Conservation (phyloP, 2,888 invertebrate species). For the Lottia scabra region DNA sequence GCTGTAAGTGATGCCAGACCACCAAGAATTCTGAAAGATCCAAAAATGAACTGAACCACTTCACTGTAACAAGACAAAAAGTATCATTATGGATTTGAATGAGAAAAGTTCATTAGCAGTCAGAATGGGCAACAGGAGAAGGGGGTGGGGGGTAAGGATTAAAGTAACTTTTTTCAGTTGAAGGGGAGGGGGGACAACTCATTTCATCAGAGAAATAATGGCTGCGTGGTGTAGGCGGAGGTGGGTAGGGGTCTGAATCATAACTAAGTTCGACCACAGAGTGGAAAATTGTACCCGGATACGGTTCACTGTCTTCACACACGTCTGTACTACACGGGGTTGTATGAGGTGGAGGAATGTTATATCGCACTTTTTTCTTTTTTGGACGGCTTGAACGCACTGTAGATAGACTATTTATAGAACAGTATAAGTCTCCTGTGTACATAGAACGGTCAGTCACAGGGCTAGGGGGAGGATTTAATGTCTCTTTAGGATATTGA, state of each 20-base stretch:
- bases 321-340: constrained; percentile 96
- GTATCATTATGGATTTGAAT: not conserved
- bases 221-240: constrained; percentile 81
- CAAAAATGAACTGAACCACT: too few relatives aligned
- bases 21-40: too few relatives aligned
- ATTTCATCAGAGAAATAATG: constrained; percentile 79
- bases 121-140: constrained; percentile 75
- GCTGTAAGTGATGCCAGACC: too few relatives aligned
- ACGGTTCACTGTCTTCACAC: constrained; percentile 77
- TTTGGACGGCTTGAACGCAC: constrained; percentile 79
- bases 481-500: constrained; percentile 78
- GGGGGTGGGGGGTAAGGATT: constrained; percentile 88
- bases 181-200: constrained; percentile 75
- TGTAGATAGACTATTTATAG: constrained; percentile 62
- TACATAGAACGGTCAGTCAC: constrained; percentile 73
- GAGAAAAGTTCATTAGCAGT: constrained; percentile 45
- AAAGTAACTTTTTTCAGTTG: constrained; percentile 78
- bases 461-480: constrained; percentile 92
- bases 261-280: constrained; percentile 70
- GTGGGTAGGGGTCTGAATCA: constrained; percentile 80
- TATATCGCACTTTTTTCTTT: constrained; percentile 41
- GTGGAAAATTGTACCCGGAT: constrained; percentile 40
- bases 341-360: constrained; percentile 84
- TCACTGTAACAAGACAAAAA: too few relatives aligned
- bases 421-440: constrained; percentile 55